Conservation (phyloP, 2,797 vertebrate species). For the Sebastes trivittatus region DNA sequence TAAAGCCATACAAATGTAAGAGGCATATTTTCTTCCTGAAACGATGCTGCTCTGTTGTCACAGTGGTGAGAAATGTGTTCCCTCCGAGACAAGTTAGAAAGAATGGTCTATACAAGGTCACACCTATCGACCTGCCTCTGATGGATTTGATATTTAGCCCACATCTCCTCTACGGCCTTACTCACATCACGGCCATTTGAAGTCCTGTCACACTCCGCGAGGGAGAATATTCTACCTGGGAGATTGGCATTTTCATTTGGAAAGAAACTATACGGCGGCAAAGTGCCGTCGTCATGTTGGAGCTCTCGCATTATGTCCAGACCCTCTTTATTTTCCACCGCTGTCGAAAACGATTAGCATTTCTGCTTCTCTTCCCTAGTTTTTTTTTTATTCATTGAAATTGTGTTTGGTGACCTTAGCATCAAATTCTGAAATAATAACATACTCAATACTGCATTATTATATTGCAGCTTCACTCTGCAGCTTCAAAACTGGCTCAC, state of each 20-base stretch:
- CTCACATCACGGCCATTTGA: constrained; percentile 33
- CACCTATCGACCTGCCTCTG: constrained; percentile 38
- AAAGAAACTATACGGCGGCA: constrained; percentile 19
- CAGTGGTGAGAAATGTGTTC: constrained; percentile 5
- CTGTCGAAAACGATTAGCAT: not conserved
- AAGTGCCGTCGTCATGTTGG: constrained; percentile 17
- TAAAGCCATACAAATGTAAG: not conserved
- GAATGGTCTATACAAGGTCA: constrained; percentile 47
- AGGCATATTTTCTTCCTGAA: not conserved
- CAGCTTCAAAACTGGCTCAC: not conserved
- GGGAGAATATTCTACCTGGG: constrained; percentile 35
- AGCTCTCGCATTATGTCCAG: not conserved
- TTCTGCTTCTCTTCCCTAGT: not conserved
- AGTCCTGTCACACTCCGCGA: constrained; percentile 37
- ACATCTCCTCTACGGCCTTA: constrained; percentile 36
- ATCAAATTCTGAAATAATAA: not conserved
- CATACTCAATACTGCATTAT: not conserved
- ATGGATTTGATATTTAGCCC: constrained; percentile 57
- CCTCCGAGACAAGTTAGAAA: constrained; percentile 3
- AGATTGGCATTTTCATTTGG: constrained; percentile 56
- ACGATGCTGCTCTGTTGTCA: constrained; percentile 5
- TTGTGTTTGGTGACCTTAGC: constrained; percentile 5
- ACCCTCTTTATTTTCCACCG: constrained; percentile 1
- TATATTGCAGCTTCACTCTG: not conserved
- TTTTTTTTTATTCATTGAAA: not conserved